phyloP scores from a whole-genome alignment of 1,140 invertebrate species.

The Listronotus oregonensis region DNA sequence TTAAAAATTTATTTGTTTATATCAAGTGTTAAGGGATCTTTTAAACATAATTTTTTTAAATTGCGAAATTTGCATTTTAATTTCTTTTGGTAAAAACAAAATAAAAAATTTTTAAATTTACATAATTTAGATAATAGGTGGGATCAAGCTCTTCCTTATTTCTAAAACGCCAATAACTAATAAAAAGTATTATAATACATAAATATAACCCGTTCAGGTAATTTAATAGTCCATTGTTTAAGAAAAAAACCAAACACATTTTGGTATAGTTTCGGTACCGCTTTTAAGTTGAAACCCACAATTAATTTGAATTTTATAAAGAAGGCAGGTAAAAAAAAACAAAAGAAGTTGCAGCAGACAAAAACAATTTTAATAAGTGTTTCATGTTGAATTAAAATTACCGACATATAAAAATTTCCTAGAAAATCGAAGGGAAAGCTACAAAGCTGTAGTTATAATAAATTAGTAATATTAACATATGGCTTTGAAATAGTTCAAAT shows the following conservation, averaged over 20 bases:
- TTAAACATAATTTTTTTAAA: no score
- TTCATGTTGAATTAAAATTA: constrained; percentile 33
- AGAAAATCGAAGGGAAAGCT: constrained; percentile 27
- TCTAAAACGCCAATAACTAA: no score
- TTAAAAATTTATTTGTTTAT: no score
- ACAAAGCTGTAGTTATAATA: constrained; percentile 33
- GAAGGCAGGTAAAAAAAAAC: constrained; percentile 18
- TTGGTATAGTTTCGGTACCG: constrained; percentile 3
- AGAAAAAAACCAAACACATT: background rate
- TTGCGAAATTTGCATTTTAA: no score
- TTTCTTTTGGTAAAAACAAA: no score
- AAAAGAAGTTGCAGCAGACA: constrained; percentile 20
- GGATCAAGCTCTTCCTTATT: no score
- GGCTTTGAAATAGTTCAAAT: constrained; percentile 21
- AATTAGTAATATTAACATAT: constrained; percentile 36
- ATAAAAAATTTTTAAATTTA: no score
- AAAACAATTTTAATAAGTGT: constrained; percentile 34
- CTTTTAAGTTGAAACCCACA: constrained; percentile 5
- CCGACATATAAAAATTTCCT: constrained; percentile 21
- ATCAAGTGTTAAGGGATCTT: no score
- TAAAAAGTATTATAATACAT: no score
- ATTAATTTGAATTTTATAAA: constrained; percentile 29
- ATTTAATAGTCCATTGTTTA: constrained; percentile 16
- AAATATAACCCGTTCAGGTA: background rate
- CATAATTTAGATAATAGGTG: no score